Conservation (phyloP, 2,888 invertebrate genomes). For the Artemia sinica region DNA sequence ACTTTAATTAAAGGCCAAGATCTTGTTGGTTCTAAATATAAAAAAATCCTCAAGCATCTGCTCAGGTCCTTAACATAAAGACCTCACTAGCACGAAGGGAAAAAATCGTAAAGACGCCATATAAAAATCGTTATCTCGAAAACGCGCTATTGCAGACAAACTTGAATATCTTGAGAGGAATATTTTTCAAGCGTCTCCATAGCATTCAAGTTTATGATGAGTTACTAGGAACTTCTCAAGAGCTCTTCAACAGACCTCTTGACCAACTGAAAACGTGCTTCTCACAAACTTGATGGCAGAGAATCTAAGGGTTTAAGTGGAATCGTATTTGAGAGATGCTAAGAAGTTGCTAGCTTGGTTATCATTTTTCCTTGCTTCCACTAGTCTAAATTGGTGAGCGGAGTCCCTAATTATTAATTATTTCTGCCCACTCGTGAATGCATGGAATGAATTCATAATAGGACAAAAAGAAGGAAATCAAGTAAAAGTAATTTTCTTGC, state of each 20-base stretch:
- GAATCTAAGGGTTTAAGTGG: conserved; percentile 1
- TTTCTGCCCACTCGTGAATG: background rate
- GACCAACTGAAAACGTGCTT: conserved; percentile 14
- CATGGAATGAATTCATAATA: too few relatives aligned
- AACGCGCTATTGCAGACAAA: conserved; percentile 11
- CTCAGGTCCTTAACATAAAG: too few relatives aligned
- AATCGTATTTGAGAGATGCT: background rate
- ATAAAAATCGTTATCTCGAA: conserved; percentile 5
- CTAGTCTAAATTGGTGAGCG: background rate
- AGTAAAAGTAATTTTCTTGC: too few relatives aligned
- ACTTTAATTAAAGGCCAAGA: too few relatives aligned
- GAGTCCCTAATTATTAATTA: background rate
- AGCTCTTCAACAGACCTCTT: background rate
- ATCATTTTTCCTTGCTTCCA: background rate
- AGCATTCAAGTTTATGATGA: conserved; percentile 12
- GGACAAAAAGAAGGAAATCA: too few relatives aligned
- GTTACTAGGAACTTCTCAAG: conserved; percentile 8
- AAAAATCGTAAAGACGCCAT: background rate
- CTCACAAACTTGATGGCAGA: conserved; percentile 3
- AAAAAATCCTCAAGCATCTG: too few relatives aligned
- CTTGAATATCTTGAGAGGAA: background rate
- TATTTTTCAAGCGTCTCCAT: conserved; percentile 11
- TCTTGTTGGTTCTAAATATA: too few relatives aligned
- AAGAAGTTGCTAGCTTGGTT: conserved; percentile 14
- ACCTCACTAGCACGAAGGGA: too few relatives aligned